A percentile compares a stretch with the other conserved stretches of the same genome.
Conservation (phyloP, 2,113 vertebrate genomes). For the Chamaea fasciata region DNA sequence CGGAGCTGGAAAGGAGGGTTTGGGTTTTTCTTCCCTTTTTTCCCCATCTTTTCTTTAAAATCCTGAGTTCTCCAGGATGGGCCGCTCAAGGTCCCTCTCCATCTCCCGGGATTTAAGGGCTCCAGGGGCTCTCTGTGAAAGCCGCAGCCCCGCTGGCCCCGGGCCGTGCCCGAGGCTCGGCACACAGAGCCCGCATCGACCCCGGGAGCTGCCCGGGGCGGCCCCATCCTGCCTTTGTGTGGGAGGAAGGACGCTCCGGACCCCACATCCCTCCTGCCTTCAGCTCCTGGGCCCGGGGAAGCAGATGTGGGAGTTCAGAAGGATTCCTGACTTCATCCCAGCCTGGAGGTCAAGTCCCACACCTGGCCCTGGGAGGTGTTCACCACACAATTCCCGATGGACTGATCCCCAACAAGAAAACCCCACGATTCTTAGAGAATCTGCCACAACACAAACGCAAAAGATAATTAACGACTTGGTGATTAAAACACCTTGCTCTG, state of each 20-base stretch:
- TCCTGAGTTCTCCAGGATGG: rapidly evolving
- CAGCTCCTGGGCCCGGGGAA: not conserved
- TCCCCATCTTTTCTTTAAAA: too few species aligned
- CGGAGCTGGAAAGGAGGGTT: too few species aligned
- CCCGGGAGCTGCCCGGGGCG: not conserved
- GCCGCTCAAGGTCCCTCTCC: rapidly evolving
- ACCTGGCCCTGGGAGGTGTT: not conserved
- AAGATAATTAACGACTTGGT: not conserved
- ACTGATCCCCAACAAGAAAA: not conserved
- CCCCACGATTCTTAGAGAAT: not conserved
- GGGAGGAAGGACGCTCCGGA: not conserved
- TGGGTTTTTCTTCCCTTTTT: too few species aligned
- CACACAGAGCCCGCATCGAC: rapidly evolving
- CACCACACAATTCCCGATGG: rapidly evolving
- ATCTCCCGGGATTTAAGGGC: rapidly evolving
- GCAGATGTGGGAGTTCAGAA: not conserved
- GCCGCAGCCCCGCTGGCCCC: not conserved
- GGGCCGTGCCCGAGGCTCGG: not conserved
- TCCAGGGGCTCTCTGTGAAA: too few species aligned
- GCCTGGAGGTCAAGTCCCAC: not conserved
- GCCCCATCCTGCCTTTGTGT: not conserved
- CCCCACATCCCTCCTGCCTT: not conserved
- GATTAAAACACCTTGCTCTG: not conserved
- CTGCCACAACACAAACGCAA: rapidly evolving
- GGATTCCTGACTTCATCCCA: not conserved